A percentile compares a stretch with the other conserved stretches of the same genome.
phyloP scores from a whole-genome alignment of 30 jellyfish, hydroid and myxozoan genomes.

The Hydractinia symbiolongicarpus region DNA sequence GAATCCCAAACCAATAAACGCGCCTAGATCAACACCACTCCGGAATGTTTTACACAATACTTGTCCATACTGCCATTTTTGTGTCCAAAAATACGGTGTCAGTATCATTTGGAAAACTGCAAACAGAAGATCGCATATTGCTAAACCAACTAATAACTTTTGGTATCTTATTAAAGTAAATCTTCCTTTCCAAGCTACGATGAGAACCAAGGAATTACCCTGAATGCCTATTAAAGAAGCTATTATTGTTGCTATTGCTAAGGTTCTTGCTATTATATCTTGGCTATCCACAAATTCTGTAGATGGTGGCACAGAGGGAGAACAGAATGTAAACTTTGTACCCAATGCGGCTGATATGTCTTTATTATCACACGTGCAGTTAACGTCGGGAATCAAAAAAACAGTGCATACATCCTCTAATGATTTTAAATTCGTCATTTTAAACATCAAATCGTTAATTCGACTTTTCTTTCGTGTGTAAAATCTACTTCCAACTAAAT shows the following conservation, averaged over 20 bases:
- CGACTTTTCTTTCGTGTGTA: too few relatives aligned
- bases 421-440: not conserved
- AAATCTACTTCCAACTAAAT: too few relatives aligned
- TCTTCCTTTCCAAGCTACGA: slow-evolving; percentile 5
- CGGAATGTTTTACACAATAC: not conserved
- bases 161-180: not conserved
- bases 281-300: too few relatives aligned
- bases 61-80: slow-evolving; percentile 6
- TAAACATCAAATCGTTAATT: too few relatives aligned
- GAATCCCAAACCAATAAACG: not conserved
- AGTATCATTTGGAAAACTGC: not conserved
- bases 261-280: too few relatives aligned
- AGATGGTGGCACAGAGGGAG: too few relatives aligned
- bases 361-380: slow-evolving; percentile 1
- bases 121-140: slow-evolving; percentile 1
- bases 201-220: not conserved
- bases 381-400: not conserved
- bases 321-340: too few relatives aligned
- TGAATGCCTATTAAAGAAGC: not conserved
- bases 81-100: not conserved
- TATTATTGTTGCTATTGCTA: too few relatives aligned
- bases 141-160: not conserved
- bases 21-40: not conserved
- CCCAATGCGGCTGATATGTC: too few relatives aligned
- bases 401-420: not conserved